These are phyloP conservation scores for Malthinus flaveolus DNA, from an alignment of 2,888 invertebrate genomes.

Conservation along the genomic window DNA sequence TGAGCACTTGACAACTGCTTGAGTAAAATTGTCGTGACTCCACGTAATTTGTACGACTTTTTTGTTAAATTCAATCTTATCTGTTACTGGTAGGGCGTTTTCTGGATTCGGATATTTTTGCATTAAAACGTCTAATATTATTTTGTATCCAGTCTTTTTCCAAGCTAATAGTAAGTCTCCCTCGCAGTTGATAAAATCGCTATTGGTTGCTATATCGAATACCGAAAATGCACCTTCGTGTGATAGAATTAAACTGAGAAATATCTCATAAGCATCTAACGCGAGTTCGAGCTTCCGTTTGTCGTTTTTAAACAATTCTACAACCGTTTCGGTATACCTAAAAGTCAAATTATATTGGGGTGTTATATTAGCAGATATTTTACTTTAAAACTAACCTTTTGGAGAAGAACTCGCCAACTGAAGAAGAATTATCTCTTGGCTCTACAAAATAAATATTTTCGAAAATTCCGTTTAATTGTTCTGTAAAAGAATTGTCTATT, in stretches of 20 bases:
- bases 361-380: not conserved
- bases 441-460: not conserved
- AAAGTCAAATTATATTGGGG: not conserved
- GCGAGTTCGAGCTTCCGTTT: not conserved
- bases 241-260: not conserved
- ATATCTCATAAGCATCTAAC: not conserved
- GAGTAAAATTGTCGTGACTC: constrained; percentile 13
- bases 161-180: constrained; percentile 73
- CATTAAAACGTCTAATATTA: constrained; percentile 68
- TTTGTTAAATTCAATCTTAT: constrained; percentile 33
- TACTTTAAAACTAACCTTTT: not conserved
- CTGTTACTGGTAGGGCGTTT: constrained; percentile 28
- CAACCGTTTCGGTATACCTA: not conserved
- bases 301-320: not conserved
- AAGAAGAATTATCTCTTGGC: not conserved
- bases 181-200: constrained; percentile 68
- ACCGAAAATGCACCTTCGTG: constrained; percentile 61
- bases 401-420: not conserved
- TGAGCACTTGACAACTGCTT: constrained; percentile 52
- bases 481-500: not conserved
- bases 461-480: not conserved
- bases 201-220: constrained; percentile 67
- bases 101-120: constrained; percentile 13
- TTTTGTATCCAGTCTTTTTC: constrained; percentile 73
- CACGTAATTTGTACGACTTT: constrained; percentile 29